Percentiles rank a stretch among this genome's conserved stretches.
These are phyloP conservation scores for Amphipoea oculea DNA, from an alignment of 2,888 invertebrate species.

Conservation along the genomic window DNA sequence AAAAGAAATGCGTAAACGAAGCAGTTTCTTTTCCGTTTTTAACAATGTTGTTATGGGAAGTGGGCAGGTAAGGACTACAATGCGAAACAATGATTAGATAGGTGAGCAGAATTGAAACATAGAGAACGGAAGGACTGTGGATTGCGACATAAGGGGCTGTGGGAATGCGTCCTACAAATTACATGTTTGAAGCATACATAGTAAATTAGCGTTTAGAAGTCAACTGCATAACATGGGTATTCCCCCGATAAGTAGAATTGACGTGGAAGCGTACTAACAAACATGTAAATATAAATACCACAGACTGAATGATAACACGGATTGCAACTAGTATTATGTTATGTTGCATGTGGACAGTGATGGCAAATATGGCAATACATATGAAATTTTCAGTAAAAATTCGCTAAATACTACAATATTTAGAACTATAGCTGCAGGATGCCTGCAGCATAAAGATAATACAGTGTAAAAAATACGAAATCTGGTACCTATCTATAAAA, in stretches of 20 bases:
- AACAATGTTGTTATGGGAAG: conserved; percentile 75
- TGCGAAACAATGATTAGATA: conserved; percentile 62
- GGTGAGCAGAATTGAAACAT: conserved; percentile 49
- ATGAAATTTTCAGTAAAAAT: neutral
- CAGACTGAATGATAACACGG: conserved; percentile 16
- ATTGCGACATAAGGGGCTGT: conserved; percentile 19
- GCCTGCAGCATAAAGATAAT: conserved; percentile 7
- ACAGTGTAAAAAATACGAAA: conserved; percentile 3
- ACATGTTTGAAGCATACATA: conserved; percentile 20
- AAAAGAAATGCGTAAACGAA: conserved; percentile 66
- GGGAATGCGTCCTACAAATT: conserved; percentile 30
- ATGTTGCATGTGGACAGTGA: neutral
- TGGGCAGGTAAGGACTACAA: conserved; percentile 65
- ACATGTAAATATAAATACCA: neutral
- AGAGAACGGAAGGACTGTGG: conserved; percentile 37
- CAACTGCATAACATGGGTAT: neutral
- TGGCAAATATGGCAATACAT: neutral
- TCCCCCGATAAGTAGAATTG: conserved; percentile 19
- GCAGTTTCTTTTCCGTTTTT: conserved; percentile 69
- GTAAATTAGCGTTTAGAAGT: neutral
- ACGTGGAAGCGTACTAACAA: neutral
- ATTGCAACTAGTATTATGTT: neutral
- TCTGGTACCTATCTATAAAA: neutral
- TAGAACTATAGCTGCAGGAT: neutral
- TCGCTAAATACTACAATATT: neutral